Evolutionary conservation across 2,113 vertebrate genomes (phyloP).

Genomic region (Clarias gariepinus): DNA sequence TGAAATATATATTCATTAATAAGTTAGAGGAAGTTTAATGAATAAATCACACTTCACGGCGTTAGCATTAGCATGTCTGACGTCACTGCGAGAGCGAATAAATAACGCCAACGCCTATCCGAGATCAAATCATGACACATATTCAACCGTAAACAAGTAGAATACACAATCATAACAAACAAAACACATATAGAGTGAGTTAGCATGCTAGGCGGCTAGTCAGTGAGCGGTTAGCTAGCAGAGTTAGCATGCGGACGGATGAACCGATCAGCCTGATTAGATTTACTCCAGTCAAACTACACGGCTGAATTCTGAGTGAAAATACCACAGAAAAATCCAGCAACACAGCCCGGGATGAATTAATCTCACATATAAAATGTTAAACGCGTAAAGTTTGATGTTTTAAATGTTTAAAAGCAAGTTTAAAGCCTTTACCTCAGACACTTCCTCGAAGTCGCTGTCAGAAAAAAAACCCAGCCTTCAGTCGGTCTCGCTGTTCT

Average conservation of each 20-base stretch:
- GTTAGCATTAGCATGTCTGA: neutral
- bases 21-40: neutral
- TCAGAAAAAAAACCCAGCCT: conserved; percentile 2
- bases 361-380: neutral
- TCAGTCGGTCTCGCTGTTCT: no score
- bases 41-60: neutral
- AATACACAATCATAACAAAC: neutral
- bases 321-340: no score
- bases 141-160: neutral
- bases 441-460: conserved; percentile 44
- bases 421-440: conserved; percentile 16
- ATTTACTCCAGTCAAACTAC: neutral
- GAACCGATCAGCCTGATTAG: neutral
- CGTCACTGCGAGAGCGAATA: neutral
- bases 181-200: neutral
- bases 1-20: neutral
- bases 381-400: neutral
- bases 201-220: no score
- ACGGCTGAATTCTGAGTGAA: no score
- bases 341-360: no score
- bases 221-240: neutral
- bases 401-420: neutral
- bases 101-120: conserved; percentile 1
- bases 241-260: neutral
- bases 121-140: neutral